Conservation (phyloP, 1,140 invertebrate species). For the Nasonia giraulti region DNA sequence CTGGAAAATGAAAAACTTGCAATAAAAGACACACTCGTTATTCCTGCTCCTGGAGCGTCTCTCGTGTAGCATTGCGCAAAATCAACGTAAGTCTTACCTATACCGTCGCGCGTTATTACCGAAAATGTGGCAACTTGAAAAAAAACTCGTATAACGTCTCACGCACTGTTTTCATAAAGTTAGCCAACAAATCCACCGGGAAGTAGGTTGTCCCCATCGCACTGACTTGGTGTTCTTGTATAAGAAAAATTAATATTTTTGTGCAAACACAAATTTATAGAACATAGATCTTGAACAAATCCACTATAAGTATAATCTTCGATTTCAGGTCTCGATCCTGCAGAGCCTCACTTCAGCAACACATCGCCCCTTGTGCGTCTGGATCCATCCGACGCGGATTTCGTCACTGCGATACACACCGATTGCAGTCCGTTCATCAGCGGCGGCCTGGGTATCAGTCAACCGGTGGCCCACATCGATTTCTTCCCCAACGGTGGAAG, state of each 20-base stretch:
- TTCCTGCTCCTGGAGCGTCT: not conserved
- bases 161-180: not conserved
- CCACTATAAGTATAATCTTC: slow-evolving; percentile 18
- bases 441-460: slow-evolving; percentile 87
- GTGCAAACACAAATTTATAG: slow-evolving; percentile 12
- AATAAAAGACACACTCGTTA: not conserved
- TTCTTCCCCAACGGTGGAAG: slow-evolving; percentile 93
- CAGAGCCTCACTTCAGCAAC: slow-evolving; percentile 92
- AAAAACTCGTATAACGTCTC: not conserved
- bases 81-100: not conserved
- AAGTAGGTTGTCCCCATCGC: not conserved
- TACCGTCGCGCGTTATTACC: slow-evolving; percentile 16
- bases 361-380: slow-evolving; percentile 87
- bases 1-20: not conserved
- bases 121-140: slow-evolving; percentile 39
- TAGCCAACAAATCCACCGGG: not conserved
- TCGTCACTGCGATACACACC: slow-evolving; percentile 92
- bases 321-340: slow-evolving; percentile 88
- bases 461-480: slow-evolving; percentile 89
- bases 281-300: too few species aligned
- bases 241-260: too few species aligned
- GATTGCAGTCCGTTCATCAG: slow-evolving; percentile 87
- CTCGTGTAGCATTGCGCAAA: slow-evolving; percentile 1
- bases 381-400: slow-evolving; percentile 88
- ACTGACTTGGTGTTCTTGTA: too few species aligned